Evolutionary conservation across 2,888 invertebrate species (phyloP).

Genomic region (Aleiodes leptofemur): DNA sequence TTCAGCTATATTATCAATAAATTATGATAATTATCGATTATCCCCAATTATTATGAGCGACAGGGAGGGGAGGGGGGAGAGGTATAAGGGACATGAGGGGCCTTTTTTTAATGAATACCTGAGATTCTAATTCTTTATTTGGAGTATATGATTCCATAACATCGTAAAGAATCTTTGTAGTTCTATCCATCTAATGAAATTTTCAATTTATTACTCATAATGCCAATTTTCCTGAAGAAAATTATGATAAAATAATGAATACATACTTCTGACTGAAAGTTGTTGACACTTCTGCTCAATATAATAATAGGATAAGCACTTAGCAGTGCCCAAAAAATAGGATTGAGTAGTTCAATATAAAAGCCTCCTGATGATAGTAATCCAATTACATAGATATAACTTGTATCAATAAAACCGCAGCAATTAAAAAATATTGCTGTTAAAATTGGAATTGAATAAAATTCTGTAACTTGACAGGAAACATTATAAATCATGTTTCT

Average conservation of each 20-base stretch:
- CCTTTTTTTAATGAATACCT: not conserved
- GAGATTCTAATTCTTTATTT: too few species aligned
- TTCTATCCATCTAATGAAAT: not conserved
- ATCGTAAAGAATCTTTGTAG: not conserved
- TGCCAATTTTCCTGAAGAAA: too few species aligned
- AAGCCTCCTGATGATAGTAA: not conserved
- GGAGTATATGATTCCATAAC: not conserved
- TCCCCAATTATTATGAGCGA: not conserved
- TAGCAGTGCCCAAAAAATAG: not conserved
- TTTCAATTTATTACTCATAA: not conserved
- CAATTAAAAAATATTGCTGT: not conserved
- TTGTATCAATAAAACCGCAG: not conserved
- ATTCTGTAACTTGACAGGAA: slow-evolving; percentile 6
- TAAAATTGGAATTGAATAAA: slow-evolving; percentile 3
- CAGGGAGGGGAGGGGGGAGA: too few species aligned
- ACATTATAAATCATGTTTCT: not conserved
- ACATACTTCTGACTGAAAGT: not conserved
- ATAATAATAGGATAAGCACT: slow-evolving; percentile 1
- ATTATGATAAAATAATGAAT: not conserved
- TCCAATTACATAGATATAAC: not conserved
- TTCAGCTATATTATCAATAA: not conserved
- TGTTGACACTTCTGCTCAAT: not conserved
- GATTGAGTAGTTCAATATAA: not conserved
- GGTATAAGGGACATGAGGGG: too few species aligned
- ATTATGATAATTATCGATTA: too few species aligned